Evolutionary conservation across 2,888 invertebrate species (phyloP), one percentile per base, ranked within the genome.

Genomic region (Acrocera orbiculus): DNA sequence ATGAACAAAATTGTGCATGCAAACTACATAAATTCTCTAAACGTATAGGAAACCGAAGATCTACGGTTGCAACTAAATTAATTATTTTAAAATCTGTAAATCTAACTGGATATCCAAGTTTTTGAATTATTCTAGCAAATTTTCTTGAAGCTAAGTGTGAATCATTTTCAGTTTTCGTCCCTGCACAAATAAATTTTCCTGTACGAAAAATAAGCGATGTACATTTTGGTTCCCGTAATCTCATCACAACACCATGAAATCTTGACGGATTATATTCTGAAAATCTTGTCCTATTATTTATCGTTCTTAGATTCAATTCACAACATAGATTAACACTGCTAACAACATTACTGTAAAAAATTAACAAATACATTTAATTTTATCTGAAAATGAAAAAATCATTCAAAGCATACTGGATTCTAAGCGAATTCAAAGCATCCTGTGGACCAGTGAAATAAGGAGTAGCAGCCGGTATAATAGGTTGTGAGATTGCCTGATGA

Each of bases 71-170:
- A 38, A 72, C 81, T 73, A 76, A 76, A 56, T 77, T 83, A 62
- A 74, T 83, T 44, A 85, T 73, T 62, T 81, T 82, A 51, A 83
- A 85, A 51, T 80, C 77, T 40, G 72, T 65, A 55, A 83, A 82
- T 55, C 78, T 77, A 1, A 80, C 81, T 43, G 69, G 67, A 59
- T 81, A 83, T 33, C 81, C 81, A 32, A 85, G 59, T 58, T 81
- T 83, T 47, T 85, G 82, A 46, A 85, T 78, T 47, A 85, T 85
- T 46, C 81, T 68, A 25, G 82, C 82, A 63, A 81, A 83, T 58
- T 85, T 85, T 38, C 81, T 71, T 0, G 81, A 74, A 7, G 82
- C 82, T 40, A 85, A 53, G 39, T 77, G 64, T 0, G 80, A 77
- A 47, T 81, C 79, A 41, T 76, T 73, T 58, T 83, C 83, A 56